These are phyloP conservation scores for Zygogramma bicolorata DNA, from an alignment of 2,888 invertebrate genomes.

Conservation along the genomic window DNA sequence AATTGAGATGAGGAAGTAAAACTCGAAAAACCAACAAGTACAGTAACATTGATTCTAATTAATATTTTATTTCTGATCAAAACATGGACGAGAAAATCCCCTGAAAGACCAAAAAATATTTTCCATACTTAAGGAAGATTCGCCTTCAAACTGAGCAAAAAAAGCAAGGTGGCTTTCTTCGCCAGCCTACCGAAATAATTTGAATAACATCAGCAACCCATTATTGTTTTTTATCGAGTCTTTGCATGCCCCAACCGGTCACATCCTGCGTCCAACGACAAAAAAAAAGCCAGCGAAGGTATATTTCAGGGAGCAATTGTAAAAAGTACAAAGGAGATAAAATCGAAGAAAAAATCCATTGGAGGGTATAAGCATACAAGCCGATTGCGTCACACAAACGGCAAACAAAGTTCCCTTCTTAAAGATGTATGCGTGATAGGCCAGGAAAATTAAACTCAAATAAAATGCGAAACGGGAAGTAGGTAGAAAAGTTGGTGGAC, in stretches of 20 bases:
- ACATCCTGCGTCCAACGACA: background rate
- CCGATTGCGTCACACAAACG: background rate
- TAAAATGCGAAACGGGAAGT: too few species aligned
- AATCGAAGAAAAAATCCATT: background rate
- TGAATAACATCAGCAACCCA: background rate
- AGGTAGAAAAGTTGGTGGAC: too few species aligned
- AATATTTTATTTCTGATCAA: too few species aligned
- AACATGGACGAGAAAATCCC: too few species aligned
- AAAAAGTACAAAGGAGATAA: background rate
- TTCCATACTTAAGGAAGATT: too few species aligned
- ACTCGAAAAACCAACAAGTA: too few species aligned
- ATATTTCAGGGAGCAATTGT: background rate
- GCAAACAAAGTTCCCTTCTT: conserved; percentile 1
- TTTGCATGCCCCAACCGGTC: background rate
- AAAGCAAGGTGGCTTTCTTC: too few species aligned
- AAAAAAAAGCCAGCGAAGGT: background rate
- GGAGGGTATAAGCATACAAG: background rate
- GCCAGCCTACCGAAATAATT: background rate
- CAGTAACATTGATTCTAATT: too few species aligned
- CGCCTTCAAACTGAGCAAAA: too few species aligned
- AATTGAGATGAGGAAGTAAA: too few species aligned
- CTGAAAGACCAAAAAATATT: too few species aligned
- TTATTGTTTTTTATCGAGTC: background rate
- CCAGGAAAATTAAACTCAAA: too few species aligned
- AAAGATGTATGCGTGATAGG: background rate